These are phyloP conservation scores for Anguilla anguilla DNA, from an alignment of 2,797 vertebrate species.

Conservation along the genomic window DNA sequence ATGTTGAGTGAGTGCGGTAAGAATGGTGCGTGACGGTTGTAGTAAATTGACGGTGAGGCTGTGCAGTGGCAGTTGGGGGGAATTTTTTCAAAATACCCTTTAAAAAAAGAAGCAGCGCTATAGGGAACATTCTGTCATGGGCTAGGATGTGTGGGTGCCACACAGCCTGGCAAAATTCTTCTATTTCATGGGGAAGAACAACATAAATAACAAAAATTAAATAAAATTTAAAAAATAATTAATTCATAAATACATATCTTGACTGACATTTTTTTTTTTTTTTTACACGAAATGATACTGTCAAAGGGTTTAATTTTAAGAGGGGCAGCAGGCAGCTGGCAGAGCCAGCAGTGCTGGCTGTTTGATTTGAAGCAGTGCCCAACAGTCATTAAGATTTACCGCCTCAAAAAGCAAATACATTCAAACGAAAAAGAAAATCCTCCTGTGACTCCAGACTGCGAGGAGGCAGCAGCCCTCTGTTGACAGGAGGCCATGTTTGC, in stretches of 20 bases:
- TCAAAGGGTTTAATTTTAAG: background rate
- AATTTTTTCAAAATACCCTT: background rate
- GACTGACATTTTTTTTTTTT: background rate
- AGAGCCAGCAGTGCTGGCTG: background rate
- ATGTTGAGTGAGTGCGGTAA: background rate
- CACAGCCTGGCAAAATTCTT: background rate
- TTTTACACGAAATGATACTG: no score
- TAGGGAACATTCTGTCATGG: background rate
- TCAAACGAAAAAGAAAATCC: background rate
- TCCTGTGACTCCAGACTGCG: background rate
- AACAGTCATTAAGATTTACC: background rate
- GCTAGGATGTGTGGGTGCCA: background rate
- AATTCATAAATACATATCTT: background rate
- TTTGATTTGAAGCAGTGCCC: background rate
- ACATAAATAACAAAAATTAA: no score
- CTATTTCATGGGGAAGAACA: background rate
- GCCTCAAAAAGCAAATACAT: background rate
- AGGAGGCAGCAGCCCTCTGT: background rate
- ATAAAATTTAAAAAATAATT: background rate
- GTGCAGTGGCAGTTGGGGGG: background rate
- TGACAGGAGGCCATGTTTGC: background rate
- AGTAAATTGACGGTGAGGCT: background rate
- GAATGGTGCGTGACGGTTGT: background rate
- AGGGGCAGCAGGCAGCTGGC: background rate
- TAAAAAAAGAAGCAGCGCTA: background rate